A percentile compares a stretch with the other conserved stretches of the same genome.
Conservation (phyloP, 2,888 invertebrate species). For the Cephus spinipes region DNA sequence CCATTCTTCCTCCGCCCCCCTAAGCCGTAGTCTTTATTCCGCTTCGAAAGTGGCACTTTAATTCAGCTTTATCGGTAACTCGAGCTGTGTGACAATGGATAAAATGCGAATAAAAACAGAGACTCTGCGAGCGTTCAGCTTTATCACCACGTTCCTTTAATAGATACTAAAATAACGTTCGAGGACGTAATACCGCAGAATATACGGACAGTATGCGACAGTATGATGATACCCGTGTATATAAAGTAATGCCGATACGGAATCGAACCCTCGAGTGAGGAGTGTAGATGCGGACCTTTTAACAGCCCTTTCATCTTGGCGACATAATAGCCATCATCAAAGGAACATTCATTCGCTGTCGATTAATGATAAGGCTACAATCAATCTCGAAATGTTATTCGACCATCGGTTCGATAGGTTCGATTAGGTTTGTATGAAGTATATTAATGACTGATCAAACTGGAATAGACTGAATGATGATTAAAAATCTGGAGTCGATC, state of each 20-base stretch:
- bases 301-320: slow-evolving; percentile 20
- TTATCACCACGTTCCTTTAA: neutral
- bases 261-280: neutral
- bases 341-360: slow-evolving; percentile 12
- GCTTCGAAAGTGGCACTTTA: neutral
- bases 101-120: neutral
- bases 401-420: neutral
- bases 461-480: neutral
- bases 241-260: slow-evolving; percentile 15
- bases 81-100: neutral
- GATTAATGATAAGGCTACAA: neutral
- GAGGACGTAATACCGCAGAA: neutral
- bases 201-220: neutral
- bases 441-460: neutral
- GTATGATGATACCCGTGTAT: neutral
- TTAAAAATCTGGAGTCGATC: neutral
- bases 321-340: slow-evolving; percentile 4
- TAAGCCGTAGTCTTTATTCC: neutral
- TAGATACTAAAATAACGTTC: neutral
- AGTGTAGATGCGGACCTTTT: neutral
- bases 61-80: neutral
- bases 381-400: neutral
- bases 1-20: no score
- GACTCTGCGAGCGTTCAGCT: neutral
- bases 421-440: neutral